Conservation (phyloP, 2,113 vertebrate species). For the Clarias magur region DNA sequence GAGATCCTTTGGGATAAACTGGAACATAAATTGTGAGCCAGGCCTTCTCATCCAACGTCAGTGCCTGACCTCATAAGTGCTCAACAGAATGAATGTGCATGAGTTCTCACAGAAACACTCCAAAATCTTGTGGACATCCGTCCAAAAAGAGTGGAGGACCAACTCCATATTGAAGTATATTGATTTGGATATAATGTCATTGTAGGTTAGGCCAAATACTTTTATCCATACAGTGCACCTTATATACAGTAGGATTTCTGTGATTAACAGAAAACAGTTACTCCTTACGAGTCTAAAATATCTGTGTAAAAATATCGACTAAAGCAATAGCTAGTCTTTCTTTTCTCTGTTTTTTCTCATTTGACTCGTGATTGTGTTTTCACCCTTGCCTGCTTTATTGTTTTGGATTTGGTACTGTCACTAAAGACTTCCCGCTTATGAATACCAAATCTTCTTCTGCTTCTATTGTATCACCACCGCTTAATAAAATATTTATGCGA, state of each 20-base stretch:
- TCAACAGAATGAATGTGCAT: too few species aligned
- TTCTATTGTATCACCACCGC: neutral
- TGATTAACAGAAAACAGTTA: neutral
- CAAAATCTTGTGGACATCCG: too few species aligned
- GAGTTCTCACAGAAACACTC: too few species aligned
- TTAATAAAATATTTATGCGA: conserved; percentile 17
- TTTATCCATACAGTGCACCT: neutral
- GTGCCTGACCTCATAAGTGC: too few species aligned
- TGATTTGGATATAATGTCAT: too few species aligned
- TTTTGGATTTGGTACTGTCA: neutral
- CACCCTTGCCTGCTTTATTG: neutral
- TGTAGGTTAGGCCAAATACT: too few species aligned
- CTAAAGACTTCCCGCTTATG: conserved; percentile 1
- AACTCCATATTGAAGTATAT: too few species aligned
- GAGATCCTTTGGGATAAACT: too few species aligned
- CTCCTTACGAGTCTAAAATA: neutral
- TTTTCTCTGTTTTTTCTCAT: neutral
- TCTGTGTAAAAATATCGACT: neutral
- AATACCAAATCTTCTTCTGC: neutral
- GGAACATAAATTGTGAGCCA: too few species aligned
- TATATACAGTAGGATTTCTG: neutral
- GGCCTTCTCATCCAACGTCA: too few species aligned
- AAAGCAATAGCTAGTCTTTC: neutral
- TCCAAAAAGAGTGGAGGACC: too few species aligned
- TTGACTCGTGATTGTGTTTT: neutral